Base-by-base conservation (phyloP, 2,797 vertebrate genomes). In the Odontamblyopus rebecca region DNA sequence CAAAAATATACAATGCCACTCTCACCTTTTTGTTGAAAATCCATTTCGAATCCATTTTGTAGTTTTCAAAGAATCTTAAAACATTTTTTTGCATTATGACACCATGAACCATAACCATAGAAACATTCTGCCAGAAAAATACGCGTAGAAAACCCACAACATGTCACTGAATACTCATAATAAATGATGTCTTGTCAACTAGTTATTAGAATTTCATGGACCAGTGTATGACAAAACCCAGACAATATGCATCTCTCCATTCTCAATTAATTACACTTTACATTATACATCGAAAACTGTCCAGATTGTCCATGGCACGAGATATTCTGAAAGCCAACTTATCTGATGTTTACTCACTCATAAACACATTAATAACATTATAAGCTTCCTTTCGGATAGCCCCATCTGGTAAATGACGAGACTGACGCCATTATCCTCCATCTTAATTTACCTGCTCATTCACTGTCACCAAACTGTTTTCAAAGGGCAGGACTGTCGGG, bases 301-400 rank as follows among this genome's bases (percentile, higher is more conserved):
- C 4, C 29, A 56, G 3, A 56, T 26, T 7, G 2, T n/a, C 53
- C 19, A 3, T 23, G 13, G 12, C 4, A 29, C 15, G 6, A 6
- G 35, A 63, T 41, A 38, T 65, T 27, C 13, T 65, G 63, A 16
- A 48, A 65, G 62, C 26, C 13, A 65, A 27, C 38, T 50, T 16
- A 65, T 65, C 23, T 29, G 41, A 15, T 30, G 57, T 60, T 60
- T 44, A 50, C 13, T 65, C 26, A 48, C 13, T 38, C 38, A 48
- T 18, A 50, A 50, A 48, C n/a, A 48, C 63, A 65, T 65, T 27
- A 65, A 29, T 50, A 50, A 50, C 41, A 65, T 38, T 27, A 65
- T 18, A 65, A 50, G 23, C 41, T 18, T 65, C 63, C 15, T 27
- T 41, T 9, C 61, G 35, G 38, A 74, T 23, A 61, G n/a, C 53